phyloP scores from a whole-genome alignment of 2,888 invertebrate genomes.

The Leptinotarsa tumamoca region DNA sequence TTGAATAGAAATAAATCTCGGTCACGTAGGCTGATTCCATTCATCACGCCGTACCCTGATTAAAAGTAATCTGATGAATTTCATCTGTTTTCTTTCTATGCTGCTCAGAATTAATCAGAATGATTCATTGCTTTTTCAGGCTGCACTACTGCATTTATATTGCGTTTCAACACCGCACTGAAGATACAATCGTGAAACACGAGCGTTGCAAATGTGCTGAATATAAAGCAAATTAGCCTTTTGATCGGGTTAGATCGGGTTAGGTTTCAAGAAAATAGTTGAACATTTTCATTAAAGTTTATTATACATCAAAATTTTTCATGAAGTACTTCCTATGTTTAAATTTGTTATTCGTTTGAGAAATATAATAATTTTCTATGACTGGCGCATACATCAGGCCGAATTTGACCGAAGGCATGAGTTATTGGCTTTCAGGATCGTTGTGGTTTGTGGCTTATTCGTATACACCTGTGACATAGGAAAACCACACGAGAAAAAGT shows the following conservation, averaged over 20 bases:
- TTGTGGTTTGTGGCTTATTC: too few species aligned
- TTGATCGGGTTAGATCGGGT: not conserved
- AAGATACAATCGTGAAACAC: not conserved
- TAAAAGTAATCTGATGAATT: slow-evolving; percentile 14
- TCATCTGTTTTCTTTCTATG: slow-evolving; percentile 9
- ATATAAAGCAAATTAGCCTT: not conserved
- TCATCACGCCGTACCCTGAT: slow-evolving; percentile 9
- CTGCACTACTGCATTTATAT: slow-evolving; percentile 14
- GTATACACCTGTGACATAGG: too few species aligned
- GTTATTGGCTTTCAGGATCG: too few species aligned
- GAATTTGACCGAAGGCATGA: too few species aligned
- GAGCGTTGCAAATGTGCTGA: not conserved
- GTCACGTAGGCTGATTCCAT: slow-evolving; percentile 7
- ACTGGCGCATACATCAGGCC: too few species aligned
- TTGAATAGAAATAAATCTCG: slow-evolving; percentile 18
- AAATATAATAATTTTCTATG: too few species aligned
- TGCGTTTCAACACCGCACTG: slow-evolving; percentile 2
- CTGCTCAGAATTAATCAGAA: slow-evolving; percentile 18
- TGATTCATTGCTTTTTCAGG: slow-evolving; percentile 11
- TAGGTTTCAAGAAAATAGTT: not conserved
- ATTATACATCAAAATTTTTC: not conserved
- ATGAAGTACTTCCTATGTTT: too few species aligned
- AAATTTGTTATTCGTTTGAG: too few species aligned
- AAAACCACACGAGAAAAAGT: too few species aligned
- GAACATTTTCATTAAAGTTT: not conserved